Base-by-base conservation (phyloP, 2,113 vertebrate genomes). In the Salvelinus namaycush region DNA sequence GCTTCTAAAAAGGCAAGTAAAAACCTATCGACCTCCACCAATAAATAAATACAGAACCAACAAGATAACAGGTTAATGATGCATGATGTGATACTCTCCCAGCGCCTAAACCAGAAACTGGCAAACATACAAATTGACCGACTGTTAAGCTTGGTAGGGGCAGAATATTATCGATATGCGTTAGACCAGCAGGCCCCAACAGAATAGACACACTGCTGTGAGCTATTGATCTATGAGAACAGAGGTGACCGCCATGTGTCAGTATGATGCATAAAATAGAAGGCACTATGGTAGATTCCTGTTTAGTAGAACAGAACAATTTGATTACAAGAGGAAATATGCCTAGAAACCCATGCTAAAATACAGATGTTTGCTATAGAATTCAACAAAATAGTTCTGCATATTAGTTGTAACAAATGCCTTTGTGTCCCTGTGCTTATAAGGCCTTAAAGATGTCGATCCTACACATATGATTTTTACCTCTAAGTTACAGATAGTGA, bases 401-500 rank as follows among this genome's bases (percentile, higher is more conserved):
- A 7, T n/a, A 62, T 62, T 22, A 62, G n/a, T 62, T 22, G 59
- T 22, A 62, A 62, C n/a, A 62, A 22, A 62, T 62, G 18, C 59
- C 59, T 3, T 20, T 7, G 59, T 22, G 22, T 22, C 20, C 59
- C n/a, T 62, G 59, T 62, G n/a, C 59, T 24, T 62, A 57, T 57
- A 24, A 62, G 59, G n/a, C 59, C 6, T 62, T 62, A n/a, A n/a
- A 22, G 59, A 3, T 62, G 59, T 22, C 1, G 1, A 22, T 62
- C 6, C 59, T 62, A 62, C n/a, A 62, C 59, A 62, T 22, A 60
- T 22, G 22, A 62, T 4, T n/a, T 20, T 51, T 22, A 51, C 13
- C 69, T 51, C 5, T 54, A 51, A 49, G 9, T 24, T 51, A 87
- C 81, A 88, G 67, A 59, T 64, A 34, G 27, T 1, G 48, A 73